phyloP scores from a whole-genome alignment of 1,140 invertebrate species.

The Thrips palmi region DNA sequence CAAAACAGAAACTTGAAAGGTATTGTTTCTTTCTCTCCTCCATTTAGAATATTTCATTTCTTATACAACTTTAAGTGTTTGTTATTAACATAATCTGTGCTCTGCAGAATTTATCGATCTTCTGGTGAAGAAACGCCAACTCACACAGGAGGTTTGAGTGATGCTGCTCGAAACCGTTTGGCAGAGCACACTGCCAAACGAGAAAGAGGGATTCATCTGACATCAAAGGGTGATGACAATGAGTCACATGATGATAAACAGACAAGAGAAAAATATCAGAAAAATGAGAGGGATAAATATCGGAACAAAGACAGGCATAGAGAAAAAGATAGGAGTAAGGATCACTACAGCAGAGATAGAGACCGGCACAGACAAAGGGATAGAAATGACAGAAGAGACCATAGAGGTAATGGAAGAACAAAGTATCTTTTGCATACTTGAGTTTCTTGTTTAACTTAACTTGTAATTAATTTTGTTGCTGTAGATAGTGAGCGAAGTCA shows the following conservation, averaged over 20 bases:
- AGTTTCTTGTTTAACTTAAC: no score
- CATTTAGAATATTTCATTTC: conserved; percentile 9
- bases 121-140: conserved; percentile 77
- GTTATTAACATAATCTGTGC: conserved; percentile 5
- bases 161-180: conserved; percentile 52
- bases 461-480: conserved; percentile 16
- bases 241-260: conserved; percentile 22
- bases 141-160: conserved; percentile 75
- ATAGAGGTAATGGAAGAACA: conserved; percentile 15
- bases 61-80: conserved; percentile 10
- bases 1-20: no score
- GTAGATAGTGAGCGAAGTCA: conserved; percentile 14
- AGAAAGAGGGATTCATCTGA: conserved; percentile 30
- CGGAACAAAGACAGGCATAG: conserved; percentile 31
- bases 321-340: conserved; percentile 18
- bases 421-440: conserved; percentile 16
- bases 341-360: conserved; percentile 18
- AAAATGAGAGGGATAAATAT: conserved; percentile 30
- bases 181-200: conserved; percentile 40
- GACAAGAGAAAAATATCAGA: conserved; percentile 14
- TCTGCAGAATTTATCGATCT: conserved; percentile 48
- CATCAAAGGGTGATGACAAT: conserved; percentile 35
- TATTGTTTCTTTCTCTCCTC: conserved; percentile 6
- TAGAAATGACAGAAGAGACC: conserved; percentile 17
- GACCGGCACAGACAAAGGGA: conserved; percentile 15